Evolutionary conservation across 2,888 invertebrate species (phyloP), one percentile per base, ranked within the genome.

Genomic region (Ephialtes manifestator): DNA sequence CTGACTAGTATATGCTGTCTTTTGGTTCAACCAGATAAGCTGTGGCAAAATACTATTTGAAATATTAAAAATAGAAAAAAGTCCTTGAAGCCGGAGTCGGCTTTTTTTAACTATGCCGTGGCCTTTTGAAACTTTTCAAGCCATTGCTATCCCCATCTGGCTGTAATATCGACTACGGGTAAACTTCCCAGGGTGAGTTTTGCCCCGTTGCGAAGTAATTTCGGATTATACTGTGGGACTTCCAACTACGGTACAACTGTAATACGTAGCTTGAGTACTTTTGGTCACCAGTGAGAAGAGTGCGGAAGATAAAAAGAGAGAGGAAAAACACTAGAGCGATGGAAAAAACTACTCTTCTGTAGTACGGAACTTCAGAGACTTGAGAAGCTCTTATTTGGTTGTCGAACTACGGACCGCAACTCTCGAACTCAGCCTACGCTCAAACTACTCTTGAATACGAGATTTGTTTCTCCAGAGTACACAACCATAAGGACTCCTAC

Each of bases 331-430:
- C 51, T 83, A 75, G 68, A 48, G 63, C 2, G 31, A 20, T 74
- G 74, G 31, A 60, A 39, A 39, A 60, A 24, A 24, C 24, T 24
- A 60, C 67, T 67, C 67, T 51, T 78, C 58, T 77, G 18, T 58
- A 67, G 53, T 68, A 74, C 72, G 63, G 77, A 78, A 81, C 84
- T 81, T 81, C 67, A 48, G 77, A 74, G 84, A 78, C 68, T 84
- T 18, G 84, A 81, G 71, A 20, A 77, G 74, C 81, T 84, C 81
- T 81, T 84, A 84, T 81, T 74, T 78, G 84, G 81, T 84, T 81
- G 81, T 84, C 80, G 81, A 84, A 81, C 81, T 84, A 77, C 68
- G 77, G 46, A 53, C 72, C 58, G 2, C 77, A 80, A 77, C 58
- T 76, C 81, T 78, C 68, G 60, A 84, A 81, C 72, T 77, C 58